Evolutionary conservation across 2,888 invertebrate species (phyloP).

Genomic region (Lasiommata megera): DNA sequence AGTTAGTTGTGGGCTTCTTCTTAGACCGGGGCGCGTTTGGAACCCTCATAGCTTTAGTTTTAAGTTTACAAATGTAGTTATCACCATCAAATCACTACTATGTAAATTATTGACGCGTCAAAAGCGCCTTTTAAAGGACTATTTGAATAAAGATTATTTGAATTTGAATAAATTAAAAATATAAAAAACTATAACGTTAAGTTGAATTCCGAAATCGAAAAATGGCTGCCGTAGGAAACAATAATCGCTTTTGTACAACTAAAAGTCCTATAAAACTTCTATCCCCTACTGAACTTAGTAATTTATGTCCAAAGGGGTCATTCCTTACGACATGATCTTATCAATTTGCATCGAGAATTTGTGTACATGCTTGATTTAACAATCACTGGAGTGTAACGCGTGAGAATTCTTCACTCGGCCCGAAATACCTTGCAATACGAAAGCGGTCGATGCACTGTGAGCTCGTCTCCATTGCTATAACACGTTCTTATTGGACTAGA

Average conservation of each 20-base stretch:
- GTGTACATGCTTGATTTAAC: constrained; percentile 22
- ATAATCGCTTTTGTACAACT: neutral
- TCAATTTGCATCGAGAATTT: constrained; percentile 27
- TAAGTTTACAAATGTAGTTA: no score
- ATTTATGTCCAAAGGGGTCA: constrained; percentile 1
- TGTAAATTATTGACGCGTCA: no score
- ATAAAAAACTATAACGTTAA: no score
- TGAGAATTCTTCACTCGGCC: constrained; percentile 27
- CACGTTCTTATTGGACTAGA: neutral
- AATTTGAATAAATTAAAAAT: no score
- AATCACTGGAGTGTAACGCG: constrained; percentile 21
- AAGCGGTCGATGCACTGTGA: constrained; percentile 48
- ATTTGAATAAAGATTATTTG: no score
- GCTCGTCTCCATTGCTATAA: constrained; percentile 16
- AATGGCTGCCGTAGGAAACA: no score
- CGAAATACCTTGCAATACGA: constrained; percentile 33
- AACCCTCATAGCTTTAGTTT: no score
- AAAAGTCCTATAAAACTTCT: neutral
- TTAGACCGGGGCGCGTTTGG: no score
- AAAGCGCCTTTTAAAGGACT: no score
- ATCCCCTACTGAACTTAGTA: neutral
- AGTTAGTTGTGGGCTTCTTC: no score
- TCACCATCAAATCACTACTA: no score
- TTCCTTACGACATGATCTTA: constrained; percentile 12
- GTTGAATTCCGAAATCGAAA: no score